Evolutionary conservation across 2,888 invertebrate species (phyloP).

Genomic region (Tenodera sinensis): DNA sequence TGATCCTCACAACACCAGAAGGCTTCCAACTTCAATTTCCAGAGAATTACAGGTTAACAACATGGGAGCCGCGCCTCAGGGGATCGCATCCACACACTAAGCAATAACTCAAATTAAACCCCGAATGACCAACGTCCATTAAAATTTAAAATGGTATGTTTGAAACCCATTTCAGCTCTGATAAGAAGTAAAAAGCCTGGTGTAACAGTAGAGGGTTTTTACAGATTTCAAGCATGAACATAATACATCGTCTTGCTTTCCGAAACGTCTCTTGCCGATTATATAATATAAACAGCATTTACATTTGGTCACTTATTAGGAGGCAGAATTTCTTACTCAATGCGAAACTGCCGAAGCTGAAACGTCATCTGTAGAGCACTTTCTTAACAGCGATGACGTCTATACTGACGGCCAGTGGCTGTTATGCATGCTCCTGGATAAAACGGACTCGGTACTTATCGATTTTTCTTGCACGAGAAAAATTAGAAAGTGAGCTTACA

Average conservation of each 20-base stretch:
- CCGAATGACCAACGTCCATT: conserved; percentile 5
- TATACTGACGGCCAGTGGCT: neutral
- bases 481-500: no score
- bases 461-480: no score
- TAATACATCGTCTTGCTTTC: neutral
- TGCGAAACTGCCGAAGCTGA: neutral
- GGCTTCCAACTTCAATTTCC: neutral
- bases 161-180: conserved; percentile 4
- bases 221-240: neutral
- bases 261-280: neutral
- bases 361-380: neutral
- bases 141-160: conserved; percentile 7
- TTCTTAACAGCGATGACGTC: neutral
- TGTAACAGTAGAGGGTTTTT: neutral
- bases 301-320: neutral
- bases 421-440: neutral
- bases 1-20: neutral
- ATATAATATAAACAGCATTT: neutral
- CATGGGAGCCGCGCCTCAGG: neutral
- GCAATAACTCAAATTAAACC: conserved; percentile 5
- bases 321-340: neutral
- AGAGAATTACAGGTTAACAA: conserved; percentile 3
- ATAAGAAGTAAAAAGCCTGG: neutral
- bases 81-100: conserved; percentile 1
- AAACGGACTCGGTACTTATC: no score